These are phyloP conservation scores for Pristiophorus japonicus DNA, from an alignment of 2,113 vertebrate genomes.

Conservation along the genomic window DNA sequence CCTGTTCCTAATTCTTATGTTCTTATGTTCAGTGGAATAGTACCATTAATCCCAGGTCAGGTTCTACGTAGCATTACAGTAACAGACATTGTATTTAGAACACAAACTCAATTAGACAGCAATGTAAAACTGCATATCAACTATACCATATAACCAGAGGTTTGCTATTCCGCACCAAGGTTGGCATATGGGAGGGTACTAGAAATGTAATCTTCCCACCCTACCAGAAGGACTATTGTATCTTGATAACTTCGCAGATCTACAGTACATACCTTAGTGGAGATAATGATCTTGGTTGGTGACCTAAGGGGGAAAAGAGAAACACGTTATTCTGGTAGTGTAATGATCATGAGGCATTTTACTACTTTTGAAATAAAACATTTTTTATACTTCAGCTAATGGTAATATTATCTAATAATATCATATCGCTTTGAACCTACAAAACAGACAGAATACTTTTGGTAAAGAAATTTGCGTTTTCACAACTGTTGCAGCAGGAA, in stretches of 20 bases:
- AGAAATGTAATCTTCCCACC: not conserved
- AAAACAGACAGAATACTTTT: not conserved
- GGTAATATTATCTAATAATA: not conserved
- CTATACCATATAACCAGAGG: not conserved
- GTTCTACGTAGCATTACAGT: not conserved
- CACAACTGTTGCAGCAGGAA: not conserved
- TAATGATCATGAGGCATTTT: not conserved
- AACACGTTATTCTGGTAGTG: not conserved
- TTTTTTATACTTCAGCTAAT: not conserved
- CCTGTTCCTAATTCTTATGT: too few species aligned
- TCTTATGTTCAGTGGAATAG: not conserved
- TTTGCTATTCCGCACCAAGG: not conserved
- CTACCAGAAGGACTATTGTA: not conserved
- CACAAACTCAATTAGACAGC: not conserved
- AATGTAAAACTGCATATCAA: not conserved
- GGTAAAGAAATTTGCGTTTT: not conserved
- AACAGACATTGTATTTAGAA: not conserved
- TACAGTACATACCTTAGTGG: slow-evolving; percentile 65
- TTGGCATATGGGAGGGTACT: not conserved
- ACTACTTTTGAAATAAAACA: too few species aligned
- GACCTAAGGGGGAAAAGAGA: slow-evolving; percentile 62
- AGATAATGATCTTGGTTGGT: slow-evolving; percentile 65
- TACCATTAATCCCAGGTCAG: not conserved
- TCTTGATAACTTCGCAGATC: not conserved
- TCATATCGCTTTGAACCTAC: not conserved